Percentiles rank a stretch among this genome's conserved stretches.
phyloP scores from a whole-genome alignment of 1,140 invertebrate genomes.

The Zaprionus taronus region DNA sequence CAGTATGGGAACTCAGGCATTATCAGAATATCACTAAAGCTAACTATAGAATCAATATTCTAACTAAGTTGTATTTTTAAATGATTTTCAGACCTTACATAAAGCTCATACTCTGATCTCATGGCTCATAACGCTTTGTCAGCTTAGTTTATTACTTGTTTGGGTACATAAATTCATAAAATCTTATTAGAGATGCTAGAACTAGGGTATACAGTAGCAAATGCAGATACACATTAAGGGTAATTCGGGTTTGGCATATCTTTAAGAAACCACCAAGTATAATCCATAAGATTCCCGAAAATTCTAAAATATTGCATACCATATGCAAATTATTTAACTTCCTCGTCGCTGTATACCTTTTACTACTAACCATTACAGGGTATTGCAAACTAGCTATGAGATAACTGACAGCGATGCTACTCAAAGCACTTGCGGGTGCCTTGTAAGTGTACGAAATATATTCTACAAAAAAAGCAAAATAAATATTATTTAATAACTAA shows the following conservation, averaged over 20 bases:
- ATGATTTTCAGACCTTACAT: neutral
- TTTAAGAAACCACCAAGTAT: neutral
- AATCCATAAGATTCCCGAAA: neutral
- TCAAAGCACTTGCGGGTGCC: slow-evolving; percentile 46
- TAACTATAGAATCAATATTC: neutral
- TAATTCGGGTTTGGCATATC: no score
- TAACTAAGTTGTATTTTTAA: neutral
- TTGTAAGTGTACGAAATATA: slow-evolving; percentile 42
- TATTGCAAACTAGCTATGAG: slow-evolving; percentile 41
- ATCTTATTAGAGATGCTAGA: neutral
- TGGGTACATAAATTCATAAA: neutral
- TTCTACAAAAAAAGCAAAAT: slow-evolving; percentile 51
- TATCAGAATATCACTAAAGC: neutral
- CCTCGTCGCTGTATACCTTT: slow-evolving; percentile 4
- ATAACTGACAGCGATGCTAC: slow-evolving; percentile 74
- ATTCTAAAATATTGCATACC: neutral
- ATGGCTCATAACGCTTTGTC: slow-evolving; percentile 2
- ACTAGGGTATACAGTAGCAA: neutral
- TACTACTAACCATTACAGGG: slow-evolving; percentile 1
- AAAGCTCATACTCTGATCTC: slow-evolving; percentile 1
- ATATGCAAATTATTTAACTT: neutral
- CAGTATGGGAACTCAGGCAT: neutral
- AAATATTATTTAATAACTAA: slow-evolving; percentile 79
- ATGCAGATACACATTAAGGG: no score
- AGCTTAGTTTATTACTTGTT: neutral